Conservation (phyloP, 2,888 invertebrate genomes). For the Agrotis puta region DNA sequence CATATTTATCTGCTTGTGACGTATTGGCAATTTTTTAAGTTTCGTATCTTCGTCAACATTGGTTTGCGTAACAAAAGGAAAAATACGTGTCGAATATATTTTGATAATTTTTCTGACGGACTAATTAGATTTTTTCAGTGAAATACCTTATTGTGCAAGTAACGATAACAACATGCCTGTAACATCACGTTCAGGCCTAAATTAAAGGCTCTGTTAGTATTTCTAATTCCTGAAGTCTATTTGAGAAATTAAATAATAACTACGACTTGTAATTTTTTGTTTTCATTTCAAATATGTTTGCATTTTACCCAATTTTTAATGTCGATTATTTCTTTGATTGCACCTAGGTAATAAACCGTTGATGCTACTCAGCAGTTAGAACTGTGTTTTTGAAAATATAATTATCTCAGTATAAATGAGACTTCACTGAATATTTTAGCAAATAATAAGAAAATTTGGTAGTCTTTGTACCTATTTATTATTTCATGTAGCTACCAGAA, state of each 20-base stretch:
- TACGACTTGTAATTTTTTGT: conserved; percentile 27
- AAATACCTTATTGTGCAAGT: too few relatives aligned
- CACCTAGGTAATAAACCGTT: neutral
- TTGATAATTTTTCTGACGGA: too few relatives aligned
- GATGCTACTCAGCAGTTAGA: neutral
- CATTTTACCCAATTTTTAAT: too few relatives aligned
- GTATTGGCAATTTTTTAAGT: too few relatives aligned
- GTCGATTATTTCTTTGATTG: neutral
- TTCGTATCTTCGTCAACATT: too few relatives aligned
- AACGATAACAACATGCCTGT: neutral
- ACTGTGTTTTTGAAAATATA: neutral
- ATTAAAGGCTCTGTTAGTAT: neutral
- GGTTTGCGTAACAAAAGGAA: too few relatives aligned
- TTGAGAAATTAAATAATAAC: conserved; percentile 14
- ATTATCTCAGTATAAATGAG: neutral
- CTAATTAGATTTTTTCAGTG: too few relatives aligned
- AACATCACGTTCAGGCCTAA: neutral
- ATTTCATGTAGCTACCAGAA: neutral
- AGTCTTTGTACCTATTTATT: neutral
- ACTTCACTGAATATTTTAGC: neutral
- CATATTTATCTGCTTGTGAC: too few relatives aligned
- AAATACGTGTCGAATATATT: too few relatives aligned
- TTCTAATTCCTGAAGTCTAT: conserved; percentile 29
- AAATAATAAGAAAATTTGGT: neutral
- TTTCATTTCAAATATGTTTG: too few relatives aligned